Evolutionary conservation across 2,797 vertebrate species (phyloP), one percentile per base, ranked within the genome.

Genomic region (Macrochelys suwanniensis): DNA sequence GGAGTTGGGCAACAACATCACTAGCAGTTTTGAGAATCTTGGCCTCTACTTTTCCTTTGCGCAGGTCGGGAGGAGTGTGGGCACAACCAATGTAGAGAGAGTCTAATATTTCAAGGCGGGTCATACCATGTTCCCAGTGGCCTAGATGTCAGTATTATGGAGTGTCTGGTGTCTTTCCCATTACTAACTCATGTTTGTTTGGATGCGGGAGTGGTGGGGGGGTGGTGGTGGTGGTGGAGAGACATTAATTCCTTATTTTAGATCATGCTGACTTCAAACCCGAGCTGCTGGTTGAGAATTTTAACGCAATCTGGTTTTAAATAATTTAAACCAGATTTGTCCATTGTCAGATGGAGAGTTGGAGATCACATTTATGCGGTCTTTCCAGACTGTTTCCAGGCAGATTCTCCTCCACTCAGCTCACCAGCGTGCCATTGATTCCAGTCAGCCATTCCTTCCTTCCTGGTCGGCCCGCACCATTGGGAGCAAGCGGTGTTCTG

Each of bases 31-130:
- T 37, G 47, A 51, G 51, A 74, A 37, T 68, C 25, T 19, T 23
- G 16, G 5, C 50, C 10, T 68, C 0, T 25, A 0, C 0, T 87
- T 90, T 89, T 76, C 11, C 25, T 79, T 59, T 71, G 45, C 0
- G 7, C 13, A 9, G 5, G 16, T 80, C 82, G 28, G 6, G 12
- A 80, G 50, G 4, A 15, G 31, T 1, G 57, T 19, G 2, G 28
- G 23, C 6, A 50, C 21, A 21, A 13, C 25, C 23, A 8, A 11
- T 15, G 37, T 47, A 23, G 8, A 17, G 13, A 74, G 42, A 76
- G 23, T 76, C 42, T 45, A 37, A n/a, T 37, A 21, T 76, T 74
- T 74, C 28, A 33, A 31, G 47, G 42, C 16, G 17, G 26, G 26
- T 49, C 8, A 33, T 78, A 15, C 47, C 49, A 31, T 50, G 17